These are phyloP conservation scores for Forbesichthys agassizii DNA, from an alignment of 2,113 vertebrate genomes.

Conservation along the genomic window DNA sequence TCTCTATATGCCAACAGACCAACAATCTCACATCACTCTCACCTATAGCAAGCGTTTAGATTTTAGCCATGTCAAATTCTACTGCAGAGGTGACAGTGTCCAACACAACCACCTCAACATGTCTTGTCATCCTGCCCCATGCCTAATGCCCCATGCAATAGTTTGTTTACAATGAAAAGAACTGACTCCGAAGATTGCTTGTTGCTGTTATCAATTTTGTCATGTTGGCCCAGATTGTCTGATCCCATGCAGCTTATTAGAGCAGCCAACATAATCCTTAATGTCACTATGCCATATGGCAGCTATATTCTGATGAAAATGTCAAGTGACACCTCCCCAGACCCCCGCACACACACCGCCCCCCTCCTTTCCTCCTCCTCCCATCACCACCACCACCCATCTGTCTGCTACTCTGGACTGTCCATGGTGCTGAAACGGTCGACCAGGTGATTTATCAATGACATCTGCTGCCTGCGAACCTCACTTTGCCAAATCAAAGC, in stretches of 20 bases:
- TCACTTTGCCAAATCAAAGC: no score
- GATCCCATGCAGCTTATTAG: not conserved
- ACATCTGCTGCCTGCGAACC: constrained; percentile 4
- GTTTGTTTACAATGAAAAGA: constrained; percentile 36
- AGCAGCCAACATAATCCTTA: not conserved
- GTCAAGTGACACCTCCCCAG: not conserved
- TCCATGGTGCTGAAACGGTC: constrained; percentile 67
- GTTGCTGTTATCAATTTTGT: not conserved
- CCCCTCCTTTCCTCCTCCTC: not conserved
- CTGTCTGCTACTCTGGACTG: constrained; percentile 26
- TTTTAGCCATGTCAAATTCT: constrained; percentile 38
- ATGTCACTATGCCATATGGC: not conserved
- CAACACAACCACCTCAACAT: not conserved
- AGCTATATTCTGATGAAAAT: not conserved
- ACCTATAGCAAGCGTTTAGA: not conserved
- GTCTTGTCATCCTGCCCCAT: constrained; percentile 24
- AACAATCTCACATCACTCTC: not conserved
- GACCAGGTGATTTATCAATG: constrained; percentile 62
- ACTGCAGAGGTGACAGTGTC: constrained; percentile 27
- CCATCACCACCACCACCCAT: not conserved
- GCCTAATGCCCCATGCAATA: constrained; percentile 17
- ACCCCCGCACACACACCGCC: not conserved
- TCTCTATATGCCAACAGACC: constrained; percentile 4
- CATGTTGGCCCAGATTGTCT: not conserved
- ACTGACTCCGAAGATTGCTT: constrained; percentile 1